Base-by-base conservation (phyloP, 2,888 invertebrate species). In the Heliconius ismenius region DNA sequence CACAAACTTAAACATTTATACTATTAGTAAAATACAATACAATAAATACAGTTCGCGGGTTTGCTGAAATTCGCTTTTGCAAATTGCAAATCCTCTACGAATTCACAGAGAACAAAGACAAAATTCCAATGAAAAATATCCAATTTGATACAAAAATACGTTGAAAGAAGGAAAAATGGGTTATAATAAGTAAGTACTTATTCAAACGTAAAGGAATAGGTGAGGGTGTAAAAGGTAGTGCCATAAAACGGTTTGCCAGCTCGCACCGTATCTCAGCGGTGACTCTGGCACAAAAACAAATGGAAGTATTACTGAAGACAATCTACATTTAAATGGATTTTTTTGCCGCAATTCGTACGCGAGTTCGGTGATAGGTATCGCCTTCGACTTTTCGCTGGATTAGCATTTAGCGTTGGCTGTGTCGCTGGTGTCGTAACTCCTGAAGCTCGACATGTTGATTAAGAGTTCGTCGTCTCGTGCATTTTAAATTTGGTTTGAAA, bases 311-410 rank as follows among this genome's bases (percentile, higher is more conserved):
- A 92, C 92, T 86, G 88, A 85, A 89, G 90, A 92, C 92, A 93
- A 93, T 93, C 92, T 93, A 90, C 93, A 93, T 93, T 93, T 93
- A 93, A 93, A 93, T 93, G 89, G 92, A 92, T 92, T 92, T 92
- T 54, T 49, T 92, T 92, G 91, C 92, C 92, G 92, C 92, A 92
- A 92, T 91, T 90, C 92, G 89, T 90, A 90, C 87, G 88, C 86
- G 89, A 90, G 91, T 90, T 91, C 86, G 90, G 91, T 90, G 93
- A 93, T 93, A 92, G 93, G 91, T 93, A 93, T 93, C 91, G 86
- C 87, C 87, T 85, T 86, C 89, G 91, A 93, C 93, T 93, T 93
- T 92, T 90, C 82, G 86, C 83, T 80, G 87, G 89, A 91, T 92
- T 92, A 92, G 89, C 91, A 91, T 92, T 92, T 82, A 79, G 79